Conservation (phyloP, 2,888 invertebrate species). For the Tipula vernalis region DNA sequence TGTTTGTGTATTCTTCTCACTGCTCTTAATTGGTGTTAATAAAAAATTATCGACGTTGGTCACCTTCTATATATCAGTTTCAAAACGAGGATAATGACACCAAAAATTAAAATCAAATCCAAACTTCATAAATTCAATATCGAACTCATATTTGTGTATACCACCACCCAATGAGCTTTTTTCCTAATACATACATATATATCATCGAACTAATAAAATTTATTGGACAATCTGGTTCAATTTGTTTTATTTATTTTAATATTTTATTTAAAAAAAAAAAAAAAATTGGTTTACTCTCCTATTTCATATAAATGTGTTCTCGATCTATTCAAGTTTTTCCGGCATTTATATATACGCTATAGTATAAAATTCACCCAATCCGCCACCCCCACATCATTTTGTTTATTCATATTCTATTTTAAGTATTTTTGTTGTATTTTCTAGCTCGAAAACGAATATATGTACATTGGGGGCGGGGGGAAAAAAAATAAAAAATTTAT, state of each 20-base stretch:
- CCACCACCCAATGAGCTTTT: background rate
- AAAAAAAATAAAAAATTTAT: background rate
- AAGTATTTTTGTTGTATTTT: background rate
- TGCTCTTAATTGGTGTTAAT: background rate
- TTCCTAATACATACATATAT: background rate
- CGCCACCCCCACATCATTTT: background rate
- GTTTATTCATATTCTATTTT: background rate
- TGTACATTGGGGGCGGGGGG: background rate
- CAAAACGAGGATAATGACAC: background rate
- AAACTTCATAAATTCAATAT: background rate
- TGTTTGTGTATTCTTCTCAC: background rate
- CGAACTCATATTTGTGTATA: background rate
- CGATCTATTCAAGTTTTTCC: background rate
- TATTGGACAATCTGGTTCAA: slow-evolving; percentile 7
- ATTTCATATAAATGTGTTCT: background rate
- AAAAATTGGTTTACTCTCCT: background rate
- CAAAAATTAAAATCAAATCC: background rate
- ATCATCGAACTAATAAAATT: slow-evolving; percentile 7
- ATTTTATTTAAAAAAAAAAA: background rate
- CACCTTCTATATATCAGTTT: background rate
- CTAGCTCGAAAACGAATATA: background rate
- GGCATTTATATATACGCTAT: background rate
- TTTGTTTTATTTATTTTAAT: slow-evolving; percentile 7
- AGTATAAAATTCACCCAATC: background rate
- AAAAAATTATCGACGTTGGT: background rate